Evolutionary conservation across 2,888 invertebrate genomes (phyloP).

Genomic region (Tachina grossa): DNA sequence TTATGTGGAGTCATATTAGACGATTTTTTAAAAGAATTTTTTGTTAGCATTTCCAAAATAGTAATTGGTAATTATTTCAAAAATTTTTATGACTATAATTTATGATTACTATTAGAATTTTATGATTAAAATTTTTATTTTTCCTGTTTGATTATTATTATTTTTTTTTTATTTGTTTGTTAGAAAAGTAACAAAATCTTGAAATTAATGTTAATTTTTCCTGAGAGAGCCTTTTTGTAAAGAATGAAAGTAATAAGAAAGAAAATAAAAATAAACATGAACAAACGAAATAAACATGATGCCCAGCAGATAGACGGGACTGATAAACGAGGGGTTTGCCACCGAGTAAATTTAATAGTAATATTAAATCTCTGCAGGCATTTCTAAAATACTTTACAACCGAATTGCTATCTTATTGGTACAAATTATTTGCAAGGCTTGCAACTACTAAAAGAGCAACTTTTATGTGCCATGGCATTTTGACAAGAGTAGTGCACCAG

Average conservation of each 20-base stretch:
- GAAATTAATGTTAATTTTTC: constrained; percentile 14
- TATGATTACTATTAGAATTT: constrained; percentile 81
- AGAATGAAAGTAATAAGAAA: constrained; percentile 27
- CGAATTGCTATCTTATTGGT: too few species aligned
- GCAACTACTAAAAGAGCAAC: too few species aligned
- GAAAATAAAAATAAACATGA: not conserved
- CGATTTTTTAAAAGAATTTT: not conserved
- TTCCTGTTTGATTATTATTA: not conserved
- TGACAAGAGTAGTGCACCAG: too few species aligned
- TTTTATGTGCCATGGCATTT: too few species aligned
- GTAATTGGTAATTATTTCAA: constrained; percentile 40
- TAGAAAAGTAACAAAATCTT: constrained; percentile 1
- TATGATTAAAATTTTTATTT: constrained; percentile 73
- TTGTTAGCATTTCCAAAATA: not conserved
- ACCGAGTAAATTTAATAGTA: not conserved
- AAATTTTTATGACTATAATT: constrained; percentile 75
- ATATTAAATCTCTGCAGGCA: too few species aligned
- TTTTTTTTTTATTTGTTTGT: not conserved
- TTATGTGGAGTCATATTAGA: constrained; percentile 29
- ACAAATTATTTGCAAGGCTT: too few species aligned
- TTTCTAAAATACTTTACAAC: too few species aligned
- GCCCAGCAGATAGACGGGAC: not conserved
- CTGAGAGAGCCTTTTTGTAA: not conserved
- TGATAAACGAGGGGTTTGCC: not conserved
- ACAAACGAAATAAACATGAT: not conserved